Evolutionary conservation across 1,140 invertebrate genomes (phyloP).

Genomic region (Metaphire vulgaris): DNA sequence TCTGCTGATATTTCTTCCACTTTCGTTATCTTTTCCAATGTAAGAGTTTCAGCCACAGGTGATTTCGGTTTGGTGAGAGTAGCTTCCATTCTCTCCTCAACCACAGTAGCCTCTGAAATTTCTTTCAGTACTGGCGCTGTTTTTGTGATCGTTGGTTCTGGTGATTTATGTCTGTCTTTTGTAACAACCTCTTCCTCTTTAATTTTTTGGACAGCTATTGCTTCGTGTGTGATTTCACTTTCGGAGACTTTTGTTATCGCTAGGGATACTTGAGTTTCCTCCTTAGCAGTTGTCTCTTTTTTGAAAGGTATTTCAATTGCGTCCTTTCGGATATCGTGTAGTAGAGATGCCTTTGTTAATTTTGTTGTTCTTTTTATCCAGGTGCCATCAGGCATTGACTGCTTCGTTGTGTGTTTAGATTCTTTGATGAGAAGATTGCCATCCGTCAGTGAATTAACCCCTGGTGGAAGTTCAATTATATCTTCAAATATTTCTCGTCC

Average conservation of each 20-base stretch:
- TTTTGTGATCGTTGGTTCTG: background rate
- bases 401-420: background rate
- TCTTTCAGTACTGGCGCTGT: background rate
- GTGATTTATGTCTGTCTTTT: background rate
- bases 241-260: background rate
- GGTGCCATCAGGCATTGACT: background rate
- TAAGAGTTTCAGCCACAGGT: background rate
- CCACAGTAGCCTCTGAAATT: background rate
- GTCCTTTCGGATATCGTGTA: background rate
- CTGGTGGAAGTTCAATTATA: slow-evolving; percentile 4
- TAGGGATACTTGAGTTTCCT: background rate
- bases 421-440: background rate
- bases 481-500: slow-evolving; percentile 20
- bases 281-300: too few relatives aligned
- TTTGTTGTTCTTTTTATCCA: background rate
- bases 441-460: background rate
- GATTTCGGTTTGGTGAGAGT: background rate
- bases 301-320: too few relatives aligned
- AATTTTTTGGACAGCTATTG: background rate
- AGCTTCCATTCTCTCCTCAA: background rate
- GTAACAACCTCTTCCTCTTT: background rate
- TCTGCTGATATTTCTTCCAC: background rate
- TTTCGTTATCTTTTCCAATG: background rate
- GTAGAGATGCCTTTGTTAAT: background rate
- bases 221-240: background rate